phyloP scores from a whole-genome alignment of 2,888 invertebrate genomes.

The Rambutsinella grinnellia region DNA sequence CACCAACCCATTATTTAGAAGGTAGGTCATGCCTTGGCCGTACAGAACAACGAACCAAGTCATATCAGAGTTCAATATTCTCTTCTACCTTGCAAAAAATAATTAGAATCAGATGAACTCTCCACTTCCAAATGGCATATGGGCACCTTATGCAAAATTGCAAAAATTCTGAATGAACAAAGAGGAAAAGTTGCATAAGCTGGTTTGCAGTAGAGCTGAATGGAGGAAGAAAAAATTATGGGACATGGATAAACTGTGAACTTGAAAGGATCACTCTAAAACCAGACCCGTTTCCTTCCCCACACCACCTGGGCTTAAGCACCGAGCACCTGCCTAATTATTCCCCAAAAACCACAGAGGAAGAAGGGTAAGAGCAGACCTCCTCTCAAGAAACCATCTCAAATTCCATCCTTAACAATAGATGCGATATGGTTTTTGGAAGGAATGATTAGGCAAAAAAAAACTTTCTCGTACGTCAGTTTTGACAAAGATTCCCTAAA shows the following conservation, averaged over 20 bases:
- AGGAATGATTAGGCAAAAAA: conserved; percentile 44
- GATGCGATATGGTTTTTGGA: conserved; percentile 34
- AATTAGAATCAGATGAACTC: neutral
- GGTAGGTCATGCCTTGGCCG: neutral
- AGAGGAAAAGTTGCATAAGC: conserved; percentile 2
- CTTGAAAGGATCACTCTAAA: neutral
- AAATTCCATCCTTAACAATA: conserved; percentile 47
- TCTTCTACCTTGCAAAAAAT: neutral
- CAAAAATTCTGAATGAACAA: neutral
- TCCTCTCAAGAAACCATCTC: conserved; percentile 49
- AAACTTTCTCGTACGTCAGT: neutral
- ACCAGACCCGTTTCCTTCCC: conserved; percentile 14
- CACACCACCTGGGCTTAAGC: conserved; percentile 50
- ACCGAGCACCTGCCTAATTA: conserved; percentile 56
- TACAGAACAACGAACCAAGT: too few relatives aligned
- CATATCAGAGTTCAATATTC: conserved; percentile 37
- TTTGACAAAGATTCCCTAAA: neutral
- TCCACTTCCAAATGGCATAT: neutral
- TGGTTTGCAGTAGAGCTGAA: neutral
- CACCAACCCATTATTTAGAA: conserved; percentile 15
- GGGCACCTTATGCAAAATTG: neutral
- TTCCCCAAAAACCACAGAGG: conserved; percentile 52
- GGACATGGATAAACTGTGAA: neutral
- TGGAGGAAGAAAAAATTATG: neutral
- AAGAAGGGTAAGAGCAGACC: conserved; percentile 45